Conservation (phyloP, 1,140 invertebrate species). For the Orchestia grillus region DNA sequence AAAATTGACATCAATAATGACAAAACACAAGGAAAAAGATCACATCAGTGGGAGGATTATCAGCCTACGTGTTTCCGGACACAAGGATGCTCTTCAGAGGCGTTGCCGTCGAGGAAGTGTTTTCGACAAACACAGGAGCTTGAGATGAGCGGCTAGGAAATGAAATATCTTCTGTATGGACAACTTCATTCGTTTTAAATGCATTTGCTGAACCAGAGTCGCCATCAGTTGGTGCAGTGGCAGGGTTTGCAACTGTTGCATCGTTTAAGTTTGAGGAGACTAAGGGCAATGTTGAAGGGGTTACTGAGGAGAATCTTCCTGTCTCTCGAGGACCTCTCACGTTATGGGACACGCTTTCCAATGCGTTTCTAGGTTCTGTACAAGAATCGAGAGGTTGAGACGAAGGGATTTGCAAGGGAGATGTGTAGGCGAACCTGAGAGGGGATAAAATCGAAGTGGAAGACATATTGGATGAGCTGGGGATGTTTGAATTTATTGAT, state of each 20-base stretch:
- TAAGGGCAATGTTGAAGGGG: not conserved
- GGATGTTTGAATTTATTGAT: not conserved
- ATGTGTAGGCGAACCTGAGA: not conserved
- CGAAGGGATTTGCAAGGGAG: not conserved
- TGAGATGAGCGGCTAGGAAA: not conserved
- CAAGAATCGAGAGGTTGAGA: not conserved
- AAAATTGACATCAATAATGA: no score
- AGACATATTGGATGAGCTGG: constrained; percentile 28
- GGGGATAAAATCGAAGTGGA: constrained; percentile 31
- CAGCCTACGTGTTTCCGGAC: not conserved
- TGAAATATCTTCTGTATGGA: not conserved
- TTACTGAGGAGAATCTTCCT: not conserved
- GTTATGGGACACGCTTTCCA: not conserved
- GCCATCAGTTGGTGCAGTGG: not conserved
- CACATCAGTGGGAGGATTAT: no score
- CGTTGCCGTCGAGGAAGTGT: not conserved
- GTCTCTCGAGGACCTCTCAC: not conserved
- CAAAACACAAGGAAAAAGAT: no score
- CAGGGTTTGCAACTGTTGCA: not conserved
- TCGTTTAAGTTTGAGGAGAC: not conserved
- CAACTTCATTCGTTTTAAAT: not conserved
- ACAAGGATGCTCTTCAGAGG: not conserved
- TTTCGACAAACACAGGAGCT: not conserved
- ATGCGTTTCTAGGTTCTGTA: not conserved
- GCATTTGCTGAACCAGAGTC: not conserved